Evolutionary conservation across 1,140 invertebrate species (phyloP).

Genomic region (Drosophila saltans): DNA sequence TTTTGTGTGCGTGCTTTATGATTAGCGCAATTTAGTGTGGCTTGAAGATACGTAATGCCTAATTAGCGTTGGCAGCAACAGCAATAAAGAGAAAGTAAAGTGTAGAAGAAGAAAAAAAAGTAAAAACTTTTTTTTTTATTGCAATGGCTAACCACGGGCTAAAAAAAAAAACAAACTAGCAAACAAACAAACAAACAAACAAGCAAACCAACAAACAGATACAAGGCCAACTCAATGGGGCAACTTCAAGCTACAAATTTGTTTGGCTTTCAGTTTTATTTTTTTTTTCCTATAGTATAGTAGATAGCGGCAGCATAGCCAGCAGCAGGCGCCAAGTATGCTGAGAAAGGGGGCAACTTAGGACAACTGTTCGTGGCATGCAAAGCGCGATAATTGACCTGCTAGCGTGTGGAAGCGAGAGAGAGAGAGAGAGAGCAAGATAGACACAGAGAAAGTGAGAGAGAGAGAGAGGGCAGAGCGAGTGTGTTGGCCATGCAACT

Average conservation of each 20-base stretch:
- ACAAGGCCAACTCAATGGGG: slow-evolving; percentile 59
- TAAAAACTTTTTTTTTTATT: slow-evolving; percentile 59
- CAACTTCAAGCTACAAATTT: slow-evolving; percentile 74
- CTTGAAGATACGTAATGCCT: slow-evolving; percentile 69
- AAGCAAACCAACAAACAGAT: slow-evolving; percentile 27
- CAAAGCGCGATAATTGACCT: slow-evolving; percentile 78
- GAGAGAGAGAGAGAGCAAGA: slow-evolving; percentile 22
- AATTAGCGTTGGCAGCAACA: slow-evolving; percentile 54
- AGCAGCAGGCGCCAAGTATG: slow-evolving; percentile 18
- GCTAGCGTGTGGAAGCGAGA: slow-evolving; percentile 45
- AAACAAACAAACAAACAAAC: slow-evolving; percentile 27
- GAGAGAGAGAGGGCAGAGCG: slow-evolving; percentile 24
- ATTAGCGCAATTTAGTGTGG: slow-evolving; percentile 68
- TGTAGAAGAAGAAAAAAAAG: slow-evolving; percentile 1
- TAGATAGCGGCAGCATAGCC: slow-evolving; percentile 24
- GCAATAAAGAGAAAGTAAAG: not conserved
- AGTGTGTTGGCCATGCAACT: slow-evolving; percentile 62
- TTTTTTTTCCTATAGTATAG: slow-evolving; percentile 36
- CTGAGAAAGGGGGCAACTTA: slow-evolving; percentile 6
- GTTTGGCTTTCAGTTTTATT: slow-evolving; percentile 61
- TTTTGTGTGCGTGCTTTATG: slow-evolving; percentile 47
- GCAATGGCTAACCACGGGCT: slow-evolving; percentile 67
- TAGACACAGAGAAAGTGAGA: slow-evolving; percentile 17
- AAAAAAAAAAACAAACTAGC: slow-evolving; percentile 32
- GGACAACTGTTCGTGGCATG: slow-evolving; percentile 65